Evolutionary conservation across 2,797 vertebrate genomes (phyloP).

Genomic region (Onychomys arenicola): DNA sequence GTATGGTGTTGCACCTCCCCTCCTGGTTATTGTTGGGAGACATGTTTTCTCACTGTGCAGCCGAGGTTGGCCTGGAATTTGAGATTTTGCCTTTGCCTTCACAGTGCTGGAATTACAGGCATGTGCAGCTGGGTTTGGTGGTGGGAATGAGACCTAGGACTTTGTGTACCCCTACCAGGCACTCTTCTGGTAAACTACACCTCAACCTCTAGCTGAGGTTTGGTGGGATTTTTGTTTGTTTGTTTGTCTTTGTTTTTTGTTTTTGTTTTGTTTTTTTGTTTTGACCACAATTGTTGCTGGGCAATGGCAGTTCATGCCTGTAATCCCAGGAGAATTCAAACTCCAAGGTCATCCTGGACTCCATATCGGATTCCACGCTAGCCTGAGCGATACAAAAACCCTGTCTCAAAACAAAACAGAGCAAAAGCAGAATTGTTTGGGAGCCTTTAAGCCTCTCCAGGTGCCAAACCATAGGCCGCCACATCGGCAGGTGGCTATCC

Average conservation of each 20-base stretch:
- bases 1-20: neutral
- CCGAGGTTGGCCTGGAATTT: neutral
- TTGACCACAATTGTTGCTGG: neutral
- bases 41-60: neutral
- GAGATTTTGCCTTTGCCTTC: neutral
- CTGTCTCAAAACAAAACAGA: neutral
- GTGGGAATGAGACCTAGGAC: neutral
- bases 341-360: neutral
- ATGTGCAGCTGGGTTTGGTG: neutral
- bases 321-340: neutral
- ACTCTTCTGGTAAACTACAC: neutral
- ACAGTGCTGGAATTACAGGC: neutral
- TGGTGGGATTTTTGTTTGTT: neutral
- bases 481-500: neutral
- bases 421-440: neutral
- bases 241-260: neutral
- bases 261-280: neutral
- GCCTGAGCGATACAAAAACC: neutral
- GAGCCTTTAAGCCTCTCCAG: neutral
- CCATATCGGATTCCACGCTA: neutral
- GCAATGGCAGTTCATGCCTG: neutral
- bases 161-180: neutral
- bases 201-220: neutral
- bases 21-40: neutral
- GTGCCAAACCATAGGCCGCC: fast-evolving